Evolutionary conservation across 2,888 invertebrate species (phyloP), one percentile per base, ranked within the genome.

Genomic region (Meteorus cinctellus): DNA sequence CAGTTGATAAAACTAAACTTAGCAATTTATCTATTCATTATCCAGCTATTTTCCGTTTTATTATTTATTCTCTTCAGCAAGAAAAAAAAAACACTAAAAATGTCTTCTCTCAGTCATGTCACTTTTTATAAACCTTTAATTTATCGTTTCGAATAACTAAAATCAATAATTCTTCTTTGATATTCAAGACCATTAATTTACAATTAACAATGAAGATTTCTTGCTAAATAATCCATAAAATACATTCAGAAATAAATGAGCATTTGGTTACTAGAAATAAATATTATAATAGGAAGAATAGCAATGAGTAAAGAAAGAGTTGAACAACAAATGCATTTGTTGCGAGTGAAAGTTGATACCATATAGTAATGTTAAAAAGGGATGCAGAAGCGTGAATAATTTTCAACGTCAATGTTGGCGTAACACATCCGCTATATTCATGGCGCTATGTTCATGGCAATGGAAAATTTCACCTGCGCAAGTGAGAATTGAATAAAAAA

Each of bases 391-490:
- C 41, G 62, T 71, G 29, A 71, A 75, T 72, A 60, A 75, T 75
- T 71, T 71, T 66, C 55, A 75, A 60, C 55, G 48, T 48, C 70
- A 66, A 59, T 51, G 71, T 19, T 55, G 55, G 8, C 55, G 19
- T 51, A 71, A 31, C 66, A 72, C 60, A 41, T 75, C 71, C 71
- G 24, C 24, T 24, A 24, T 24, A 24, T 24, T 24, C 24, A 24
- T 24, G 71, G 66, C 16, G 41, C 31, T 24, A 67, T 71, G 66
- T 48, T 59, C 70, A 59, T 27, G 41, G 31, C 66, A 27, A 55
- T 71, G 55, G 70, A 71, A 75, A 75, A 75, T 75, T 75, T 75
- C 75, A 75, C 75, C 75, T 72, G 75, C 67, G 31, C 60, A 55
- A 48, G 60, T 24, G 19, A 69, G 31, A 69, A 69, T 69, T 31